Conservation (phyloP, 2,888 invertebrate species). For the Acanthosepion lycidas region DNA sequence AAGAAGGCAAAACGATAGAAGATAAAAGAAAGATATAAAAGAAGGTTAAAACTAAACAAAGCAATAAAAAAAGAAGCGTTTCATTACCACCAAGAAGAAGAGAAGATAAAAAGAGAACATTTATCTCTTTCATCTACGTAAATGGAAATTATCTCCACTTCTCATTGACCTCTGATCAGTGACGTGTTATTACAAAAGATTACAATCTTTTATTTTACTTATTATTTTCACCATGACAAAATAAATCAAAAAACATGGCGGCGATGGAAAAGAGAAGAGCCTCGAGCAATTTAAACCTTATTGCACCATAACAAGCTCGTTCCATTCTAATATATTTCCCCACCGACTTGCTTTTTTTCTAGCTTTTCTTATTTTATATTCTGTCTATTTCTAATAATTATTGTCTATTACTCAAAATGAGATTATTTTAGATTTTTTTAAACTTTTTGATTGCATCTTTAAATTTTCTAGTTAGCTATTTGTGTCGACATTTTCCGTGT, state of each 20-base stretch:
- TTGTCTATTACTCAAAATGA: not conserved
- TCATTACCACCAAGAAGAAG: too few species aligned
- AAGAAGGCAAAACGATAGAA: not conserved
- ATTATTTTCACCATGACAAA: not conserved
- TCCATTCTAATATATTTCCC: not conserved
- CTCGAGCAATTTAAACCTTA: not conserved
- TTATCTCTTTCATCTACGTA: not conserved
- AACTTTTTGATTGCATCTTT: not conserved
- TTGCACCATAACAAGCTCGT: slow-evolving; percentile 2
- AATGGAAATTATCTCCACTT: not conserved
- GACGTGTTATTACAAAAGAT: not conserved
- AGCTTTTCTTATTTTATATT: not conserved
- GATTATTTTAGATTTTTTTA: not conserved
- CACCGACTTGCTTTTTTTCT: not conserved
- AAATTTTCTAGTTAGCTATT: not conserved
- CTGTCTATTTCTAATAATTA: not conserved
- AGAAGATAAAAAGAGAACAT: not conserved
- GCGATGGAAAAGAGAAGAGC: not conserved
- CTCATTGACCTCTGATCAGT: not conserved
- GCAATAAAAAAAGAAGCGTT: not conserved
- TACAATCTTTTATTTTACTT: not conserved
- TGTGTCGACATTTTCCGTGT: too few species aligned
- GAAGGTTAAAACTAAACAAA: not conserved
- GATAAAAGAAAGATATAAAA: not conserved
- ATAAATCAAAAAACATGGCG: not conserved